These are phyloP conservation scores for Propithecus deckenii DNA, from an alignment of 2,797 vertebrate genomes.

Conservation along the genomic window DNA sequence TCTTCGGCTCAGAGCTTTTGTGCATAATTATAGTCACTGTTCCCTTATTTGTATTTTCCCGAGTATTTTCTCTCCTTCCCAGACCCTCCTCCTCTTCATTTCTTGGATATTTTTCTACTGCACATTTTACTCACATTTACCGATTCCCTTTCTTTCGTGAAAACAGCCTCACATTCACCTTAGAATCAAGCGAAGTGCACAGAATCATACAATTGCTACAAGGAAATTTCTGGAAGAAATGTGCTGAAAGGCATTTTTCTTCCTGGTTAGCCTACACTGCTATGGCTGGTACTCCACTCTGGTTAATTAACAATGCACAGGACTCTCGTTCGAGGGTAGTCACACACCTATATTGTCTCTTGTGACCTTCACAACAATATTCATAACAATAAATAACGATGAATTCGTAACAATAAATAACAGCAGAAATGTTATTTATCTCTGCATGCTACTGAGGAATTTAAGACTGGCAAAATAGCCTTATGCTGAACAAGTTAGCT, in stretches of 20 bases:
- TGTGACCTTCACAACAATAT: not conserved
- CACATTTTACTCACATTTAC: not conserved
- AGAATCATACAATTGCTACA: not conserved
- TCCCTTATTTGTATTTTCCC: not conserved
- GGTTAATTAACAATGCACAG: not conserved
- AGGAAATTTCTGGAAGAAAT: constrained; percentile 30
- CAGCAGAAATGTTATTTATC: not conserved
- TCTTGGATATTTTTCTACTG: not conserved
- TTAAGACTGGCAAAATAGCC: not conserved
- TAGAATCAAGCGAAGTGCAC: not conserved
- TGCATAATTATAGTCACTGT: not conserved
- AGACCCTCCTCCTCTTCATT: not conserved
- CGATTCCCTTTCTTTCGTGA: not conserved
- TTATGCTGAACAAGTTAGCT: not conserved
- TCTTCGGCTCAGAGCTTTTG: not conserved
- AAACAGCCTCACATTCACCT: not conserved
- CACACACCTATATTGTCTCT: not conserved
- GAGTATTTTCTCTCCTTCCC: not conserved
- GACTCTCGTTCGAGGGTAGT: not conserved
- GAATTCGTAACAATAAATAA: not conserved
- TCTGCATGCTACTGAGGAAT: not conserved
- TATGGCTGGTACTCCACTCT: not conserved
- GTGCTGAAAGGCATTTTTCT: not conserved
- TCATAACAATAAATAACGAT: not conserved
- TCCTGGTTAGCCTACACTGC: not conserved